Evolutionary conservation across 2,888 invertebrate genomes (phyloP), one percentile per base, ranked within the genome.

Genomic region (Coenonympha glycerion): DNA sequence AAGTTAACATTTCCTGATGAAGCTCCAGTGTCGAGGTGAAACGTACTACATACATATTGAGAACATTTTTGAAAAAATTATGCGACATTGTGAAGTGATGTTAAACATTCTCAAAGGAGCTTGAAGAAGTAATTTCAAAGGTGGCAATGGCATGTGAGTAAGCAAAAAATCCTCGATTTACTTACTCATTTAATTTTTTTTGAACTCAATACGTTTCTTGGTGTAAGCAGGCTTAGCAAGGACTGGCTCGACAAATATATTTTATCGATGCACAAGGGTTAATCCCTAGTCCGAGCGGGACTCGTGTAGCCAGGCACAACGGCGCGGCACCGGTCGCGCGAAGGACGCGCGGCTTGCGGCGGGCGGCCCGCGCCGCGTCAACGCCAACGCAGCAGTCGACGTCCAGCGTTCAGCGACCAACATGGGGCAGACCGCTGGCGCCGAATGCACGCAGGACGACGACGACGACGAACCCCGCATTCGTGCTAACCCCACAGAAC

Each of bases 401-500:
- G 13, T 34, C 31, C 67, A 45, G 44, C 31, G 13, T 39, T 31
- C 67, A 76, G 46, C 42, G 13, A 45, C 28, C 68, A 76, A 72
- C 71, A 90, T 90, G 90, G 90, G 87, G 64, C 87, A 87, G 66
- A 77, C 78, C 44, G 65, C 89, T 68, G 88, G 88, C 69, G 83
- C 84, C 63, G 88, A 89, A 68, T 85, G 86, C 67, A 81, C 87
- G 56, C 87, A 85, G 46, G 88, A 87, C 56, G 81, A 71, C 53
- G 82, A 88, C 44, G 88, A 88, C 50, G 87, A 88, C 51, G 86
- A 88, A 61, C 88, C 89, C 45, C 88, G 86, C 66, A 88, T 87
- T 60, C 80, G 78, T 48, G 78, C 79, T 52, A 85, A 88, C 57
- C 85, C 88, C 24, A 83, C 88, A 1, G 88, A 89, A 59, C 77